Evolutionary conservation across 2,113 vertebrate genomes (phyloP).

Genomic region (Panurus biarmicus): DNA sequence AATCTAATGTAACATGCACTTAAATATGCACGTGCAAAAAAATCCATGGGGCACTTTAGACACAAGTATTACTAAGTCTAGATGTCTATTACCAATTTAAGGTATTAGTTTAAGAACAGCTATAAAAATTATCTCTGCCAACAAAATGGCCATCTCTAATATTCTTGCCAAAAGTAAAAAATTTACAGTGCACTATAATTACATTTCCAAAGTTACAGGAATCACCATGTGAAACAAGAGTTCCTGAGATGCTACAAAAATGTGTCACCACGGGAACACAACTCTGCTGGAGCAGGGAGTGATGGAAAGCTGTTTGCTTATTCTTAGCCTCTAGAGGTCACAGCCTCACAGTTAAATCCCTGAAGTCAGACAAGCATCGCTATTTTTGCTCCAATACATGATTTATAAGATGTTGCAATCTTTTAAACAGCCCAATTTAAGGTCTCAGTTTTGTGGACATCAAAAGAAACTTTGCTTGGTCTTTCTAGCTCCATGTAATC

Average conservation of each 20-base stretch:
- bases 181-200: not conserved
- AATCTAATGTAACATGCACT: not conserved
- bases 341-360: slow-evolving; percentile 43
- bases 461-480: not conserved
- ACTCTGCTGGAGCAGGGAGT: not conserved
- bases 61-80: not conserved
- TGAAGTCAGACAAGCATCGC: not conserved
- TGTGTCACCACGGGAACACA: not conserved
- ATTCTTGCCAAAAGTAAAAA: not conserved
- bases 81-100: not conserved
- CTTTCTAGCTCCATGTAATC: not conserved
- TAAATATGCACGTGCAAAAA: not conserved
- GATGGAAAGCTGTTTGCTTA: slow-evolving; percentile 35
- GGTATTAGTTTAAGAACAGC: not conserved
- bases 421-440: slow-evolving; percentile 5
- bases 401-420: not conserved
- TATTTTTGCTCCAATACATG: not conserved
- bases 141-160: not conserved
- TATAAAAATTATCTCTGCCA: not conserved
- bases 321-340: slow-evolving; percentile 57
- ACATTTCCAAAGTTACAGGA: not conserved
- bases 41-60: not conserved
- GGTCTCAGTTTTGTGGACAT: not conserved
- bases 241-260: not conserved
- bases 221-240: not conserved